These are phyloP conservation scores for Seira sanloemensis DNA, from an alignment of 2,888 invertebrate species.

Conservation along the genomic window DNA sequence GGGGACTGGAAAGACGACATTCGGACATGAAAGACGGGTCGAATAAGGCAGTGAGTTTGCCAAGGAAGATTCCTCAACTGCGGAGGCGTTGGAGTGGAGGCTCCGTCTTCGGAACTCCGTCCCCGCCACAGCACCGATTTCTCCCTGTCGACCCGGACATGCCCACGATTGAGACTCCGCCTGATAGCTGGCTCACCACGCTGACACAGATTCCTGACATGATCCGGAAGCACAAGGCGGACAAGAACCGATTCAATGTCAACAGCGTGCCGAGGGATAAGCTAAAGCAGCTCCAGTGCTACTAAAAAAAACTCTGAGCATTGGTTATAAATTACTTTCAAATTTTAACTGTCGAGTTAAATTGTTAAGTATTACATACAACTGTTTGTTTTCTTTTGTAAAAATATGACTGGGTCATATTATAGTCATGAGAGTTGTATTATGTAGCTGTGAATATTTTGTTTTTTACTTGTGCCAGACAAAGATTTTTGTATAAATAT, in stretches of 20 bases:
- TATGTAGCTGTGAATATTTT: background rate
- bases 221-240: conserved; percentile 51
- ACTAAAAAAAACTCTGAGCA: conserved; percentile 2
- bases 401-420: background rate
- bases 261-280: conserved; percentile 49
- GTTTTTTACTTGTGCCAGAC: background rate
- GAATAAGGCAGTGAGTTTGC: no score
- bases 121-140: background rate
- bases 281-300: conserved; percentile 50
- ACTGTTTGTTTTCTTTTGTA: background rate
- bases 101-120: background rate
- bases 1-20: background rate
- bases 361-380: background rate
- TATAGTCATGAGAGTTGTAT: background rate
- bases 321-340: background rate
- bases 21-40: background rate
- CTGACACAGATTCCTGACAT: conserved; percentile 56
- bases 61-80: no score
- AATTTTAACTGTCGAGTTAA: background rate
- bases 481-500: background rate
- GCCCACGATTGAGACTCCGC: background rate
- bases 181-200: conserved; percentile 43
- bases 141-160: conserved; percentile 16
- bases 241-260: conserved; percentile 62
- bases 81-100: no score